phyloP scores from a whole-genome alignment of 2,113 vertebrate genomes.

The Otis tarda region DNA sequence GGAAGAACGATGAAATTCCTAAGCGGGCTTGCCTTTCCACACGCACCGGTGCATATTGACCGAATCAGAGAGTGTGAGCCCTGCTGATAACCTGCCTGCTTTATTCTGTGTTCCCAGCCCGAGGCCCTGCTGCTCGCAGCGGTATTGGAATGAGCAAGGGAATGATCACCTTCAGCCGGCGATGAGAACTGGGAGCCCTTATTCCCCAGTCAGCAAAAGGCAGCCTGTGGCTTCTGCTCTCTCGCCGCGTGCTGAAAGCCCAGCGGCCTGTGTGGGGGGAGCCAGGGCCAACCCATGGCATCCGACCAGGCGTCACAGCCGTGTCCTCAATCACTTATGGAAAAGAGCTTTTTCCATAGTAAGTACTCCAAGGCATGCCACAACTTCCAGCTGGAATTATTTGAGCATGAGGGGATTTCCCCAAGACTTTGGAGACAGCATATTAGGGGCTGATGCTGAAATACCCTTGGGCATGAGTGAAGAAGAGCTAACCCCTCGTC shows the following conservation, averaged over 20 bases:
- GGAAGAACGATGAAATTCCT: neutral
- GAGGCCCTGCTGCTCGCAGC: neutral
- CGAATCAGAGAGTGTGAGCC: neutral
- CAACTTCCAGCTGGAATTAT: neutral
- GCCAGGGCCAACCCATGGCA: accelerated
- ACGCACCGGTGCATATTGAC: neutral
- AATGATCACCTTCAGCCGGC: neutral
- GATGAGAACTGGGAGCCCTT: neutral
- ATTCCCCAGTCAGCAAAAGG: neutral
- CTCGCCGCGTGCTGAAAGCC: accelerated
- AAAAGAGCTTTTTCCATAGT: neutral
- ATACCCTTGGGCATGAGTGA: accelerated
- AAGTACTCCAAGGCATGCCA: neutral
- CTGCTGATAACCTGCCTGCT: neutral
- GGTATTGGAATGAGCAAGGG: neutral
- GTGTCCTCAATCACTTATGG: neutral
- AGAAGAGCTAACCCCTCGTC: accelerated
- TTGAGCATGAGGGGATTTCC: neutral
- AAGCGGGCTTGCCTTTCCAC: neutral
- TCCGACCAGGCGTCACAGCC: accelerated
- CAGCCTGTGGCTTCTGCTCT: accelerated
- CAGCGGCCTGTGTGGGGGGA: accelerated
- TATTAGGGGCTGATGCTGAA: neutral
- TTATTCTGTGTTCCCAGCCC: neutral
- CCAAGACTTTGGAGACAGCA: neutral